Conservation (phyloP, 2,797 vertebrate genomes). For the Cynodonichthys magdalenae region DNA sequence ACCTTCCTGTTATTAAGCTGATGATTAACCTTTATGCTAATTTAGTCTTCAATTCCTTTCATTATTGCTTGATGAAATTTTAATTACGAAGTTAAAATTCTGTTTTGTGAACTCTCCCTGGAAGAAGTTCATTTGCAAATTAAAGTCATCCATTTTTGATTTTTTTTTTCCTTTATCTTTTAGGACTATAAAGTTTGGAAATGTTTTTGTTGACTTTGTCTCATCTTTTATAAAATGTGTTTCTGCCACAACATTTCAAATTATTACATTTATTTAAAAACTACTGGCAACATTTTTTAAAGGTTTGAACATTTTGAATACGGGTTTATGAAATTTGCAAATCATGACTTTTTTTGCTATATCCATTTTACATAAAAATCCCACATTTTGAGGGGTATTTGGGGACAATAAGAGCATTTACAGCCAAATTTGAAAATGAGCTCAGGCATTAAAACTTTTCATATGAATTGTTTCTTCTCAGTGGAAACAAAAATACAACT, state of each 20-base stretch:
- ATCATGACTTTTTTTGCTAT: too few species aligned
- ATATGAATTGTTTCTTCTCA: neutral
- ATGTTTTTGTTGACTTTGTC: neutral
- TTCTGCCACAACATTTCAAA: too few species aligned
- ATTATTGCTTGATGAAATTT: slow-evolving; percentile 72
- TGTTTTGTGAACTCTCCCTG: slow-evolving; percentile 37
- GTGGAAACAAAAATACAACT: neutral
- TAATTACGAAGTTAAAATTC: slow-evolving; percentile 66
- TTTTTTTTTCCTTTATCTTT: neutral
- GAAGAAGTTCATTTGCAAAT: slow-evolving; percentile 46
- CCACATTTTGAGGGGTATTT: too few species aligned
- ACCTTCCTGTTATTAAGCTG: slow-evolving; percentile 68
- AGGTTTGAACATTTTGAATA: too few species aligned
- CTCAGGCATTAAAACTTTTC: neutral
- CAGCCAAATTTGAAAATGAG: neutral
- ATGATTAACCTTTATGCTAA: slow-evolving; percentile 73
- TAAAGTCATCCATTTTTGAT: slow-evolving; percentile 37
- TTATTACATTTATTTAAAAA: too few species aligned
- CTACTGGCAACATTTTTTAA: too few species aligned
- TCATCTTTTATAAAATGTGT: too few species aligned
- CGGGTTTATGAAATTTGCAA: too few species aligned
- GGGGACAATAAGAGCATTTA: too few species aligned
- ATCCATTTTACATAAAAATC: too few species aligned
- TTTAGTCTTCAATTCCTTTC: slow-evolving; percentile 64
- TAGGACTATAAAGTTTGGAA: neutral